Evolutionary conservation across 2,888 invertebrate species (phyloP), one percentile per base, ranked within the genome.

Genomic region (Timema cristinae): DNA sequence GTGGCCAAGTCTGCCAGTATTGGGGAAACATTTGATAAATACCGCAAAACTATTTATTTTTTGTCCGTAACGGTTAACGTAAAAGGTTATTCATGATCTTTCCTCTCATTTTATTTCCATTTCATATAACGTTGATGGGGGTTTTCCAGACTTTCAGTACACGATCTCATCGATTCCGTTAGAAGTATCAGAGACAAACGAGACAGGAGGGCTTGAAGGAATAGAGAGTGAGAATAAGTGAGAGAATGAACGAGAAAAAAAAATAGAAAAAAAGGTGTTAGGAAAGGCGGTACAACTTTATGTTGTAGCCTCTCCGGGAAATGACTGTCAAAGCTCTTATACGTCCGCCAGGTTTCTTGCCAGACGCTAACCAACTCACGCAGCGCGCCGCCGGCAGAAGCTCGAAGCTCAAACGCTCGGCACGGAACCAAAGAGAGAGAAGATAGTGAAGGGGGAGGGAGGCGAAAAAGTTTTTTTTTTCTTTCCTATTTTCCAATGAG

Each of bases 401-500:
- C 32, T 32, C 32, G 32, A 32, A 32, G 32, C 32, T 32, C 32
- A 32, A 32, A 32, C 32, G 32, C 32, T 32, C 32, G 32, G 32
- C 32, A 32, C 32, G 32, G 32, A 32, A 32, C 32, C 32, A 32
- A 32, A 4, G 32, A 32, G 32, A 32, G 32, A 32, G 32, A 32
- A 32, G 32, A 32, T 32, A 32, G 32, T 32, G 32, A 32, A 32
- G 56, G n/a, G 52, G 5, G 32, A 47, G 59, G 50, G 56, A 15
- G 11, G 56, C 11, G 63, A 70, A 61, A 66, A 51, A 63, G 69
- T 56, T 6, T 10, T 16, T 11, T 56, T 63, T 63, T 15, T 63
- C 63, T 32, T 70, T 70, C 66, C 73, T 73, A 66, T 72, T 73
- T 72, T 66, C 71, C 71, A 71, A 71, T 67, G 71, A 69, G 67